phyloP scores from a whole-genome alignment of 2,113 vertebrate species.

The Crotalus helleri region DNA sequence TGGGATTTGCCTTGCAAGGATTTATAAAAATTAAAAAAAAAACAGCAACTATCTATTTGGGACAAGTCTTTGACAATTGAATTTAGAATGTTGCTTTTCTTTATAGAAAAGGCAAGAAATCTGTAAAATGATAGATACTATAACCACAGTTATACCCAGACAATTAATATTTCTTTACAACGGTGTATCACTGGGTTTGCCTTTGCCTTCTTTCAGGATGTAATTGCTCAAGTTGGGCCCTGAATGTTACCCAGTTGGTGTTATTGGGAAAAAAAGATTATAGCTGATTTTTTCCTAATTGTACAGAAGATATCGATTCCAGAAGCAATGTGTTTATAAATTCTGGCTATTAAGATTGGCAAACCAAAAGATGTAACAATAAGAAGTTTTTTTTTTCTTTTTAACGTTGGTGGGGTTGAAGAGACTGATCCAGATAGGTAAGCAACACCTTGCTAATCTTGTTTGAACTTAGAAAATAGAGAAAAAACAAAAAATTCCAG shows the following conservation, averaged over 20 bases:
- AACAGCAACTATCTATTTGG: background rate
- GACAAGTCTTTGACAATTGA: background rate
- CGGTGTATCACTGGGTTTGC: background rate
- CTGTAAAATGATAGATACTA: background rate
- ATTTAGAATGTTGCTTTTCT: background rate
- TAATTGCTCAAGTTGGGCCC: background rate
- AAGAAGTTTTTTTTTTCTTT: background rate
- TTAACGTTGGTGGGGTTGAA: background rate
- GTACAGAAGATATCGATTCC: background rate
- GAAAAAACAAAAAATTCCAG: background rate
- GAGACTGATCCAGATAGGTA: background rate
- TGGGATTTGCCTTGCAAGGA: background rate
- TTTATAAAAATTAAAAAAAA: background rate
- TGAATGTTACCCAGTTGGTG: background rate
- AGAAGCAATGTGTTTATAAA: background rate
- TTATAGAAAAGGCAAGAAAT: background rate
- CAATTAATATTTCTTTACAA: background rate
- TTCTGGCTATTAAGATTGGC: background rate
- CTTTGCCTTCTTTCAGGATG: background rate
- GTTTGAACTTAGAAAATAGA: background rate
- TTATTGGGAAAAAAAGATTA: background rate
- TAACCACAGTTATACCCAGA: background rate
- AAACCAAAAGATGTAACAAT: background rate
- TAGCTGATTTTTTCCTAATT: background rate
- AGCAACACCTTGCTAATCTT: background rate